Evolutionary conservation across 2,113 vertebrate genomes (phyloP).

Genomic region (Callocephalon fimbriatum): DNA sequence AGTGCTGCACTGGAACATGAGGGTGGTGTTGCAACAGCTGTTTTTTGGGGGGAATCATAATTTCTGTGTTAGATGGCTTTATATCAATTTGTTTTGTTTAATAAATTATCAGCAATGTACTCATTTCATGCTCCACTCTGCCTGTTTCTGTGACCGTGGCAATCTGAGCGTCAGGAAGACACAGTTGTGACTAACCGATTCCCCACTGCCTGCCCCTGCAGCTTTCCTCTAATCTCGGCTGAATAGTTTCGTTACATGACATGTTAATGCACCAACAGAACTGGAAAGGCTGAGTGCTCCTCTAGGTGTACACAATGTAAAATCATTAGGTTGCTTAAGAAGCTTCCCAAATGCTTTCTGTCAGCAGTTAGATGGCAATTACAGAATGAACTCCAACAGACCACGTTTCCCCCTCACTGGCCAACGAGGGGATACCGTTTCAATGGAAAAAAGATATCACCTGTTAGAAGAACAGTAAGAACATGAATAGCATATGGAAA

Average conservation of each 20-base stretch:
- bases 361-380: conserved; percentile 50
- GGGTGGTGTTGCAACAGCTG: not conserved
- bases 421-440: not conserved
- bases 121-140: not conserved
- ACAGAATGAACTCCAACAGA: conserved; percentile 33
- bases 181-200: not conserved
- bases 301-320: conserved; percentile 12
- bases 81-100: conserved; percentile 19
- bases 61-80: not conserved
- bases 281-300: conserved; percentile 16
- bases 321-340: conserved; percentile 12
- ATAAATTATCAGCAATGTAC: conserved; percentile 6
- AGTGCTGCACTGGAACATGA: not conserved
- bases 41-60: not conserved
- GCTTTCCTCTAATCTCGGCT: not conserved
- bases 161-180: not conserved
- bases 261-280: not conserved
- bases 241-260: conserved; percentile 7
- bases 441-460: conserved; percentile 13
- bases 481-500: conserved; percentile 25
- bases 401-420: not conserved
- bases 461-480: not conserved
- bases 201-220: not conserved
- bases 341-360: conserved; percentile 27
- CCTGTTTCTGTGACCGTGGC: not conserved